phyloP scores from a whole-genome alignment of 2,797 vertebrate species.

The Xiphorhynchus erythropygius region DNA sequence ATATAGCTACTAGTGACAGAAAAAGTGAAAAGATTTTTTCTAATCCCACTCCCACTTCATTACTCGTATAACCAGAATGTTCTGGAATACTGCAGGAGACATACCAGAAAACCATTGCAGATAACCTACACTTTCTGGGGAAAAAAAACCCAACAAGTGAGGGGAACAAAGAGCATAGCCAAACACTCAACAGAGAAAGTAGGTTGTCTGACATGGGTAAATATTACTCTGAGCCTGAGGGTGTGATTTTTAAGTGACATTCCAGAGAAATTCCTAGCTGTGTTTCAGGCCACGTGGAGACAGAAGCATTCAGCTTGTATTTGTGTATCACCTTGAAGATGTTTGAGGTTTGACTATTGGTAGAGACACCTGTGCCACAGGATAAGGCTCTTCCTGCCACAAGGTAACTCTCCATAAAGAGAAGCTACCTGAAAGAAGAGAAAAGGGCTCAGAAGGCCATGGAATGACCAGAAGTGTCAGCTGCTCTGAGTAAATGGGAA shows the following conservation, averaged over 20 bases:
- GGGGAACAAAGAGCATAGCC: not conserved
- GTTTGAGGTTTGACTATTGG: not conserved
- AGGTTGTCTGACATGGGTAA: not conserved
- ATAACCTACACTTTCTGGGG: not conserved
- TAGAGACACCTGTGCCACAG: not conserved
- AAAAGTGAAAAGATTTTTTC: not conserved
- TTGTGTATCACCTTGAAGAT: not conserved
- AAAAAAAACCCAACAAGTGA: not conserved
- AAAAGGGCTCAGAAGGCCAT: not conserved
- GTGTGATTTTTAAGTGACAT: not conserved
- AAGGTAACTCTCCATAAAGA: not conserved
- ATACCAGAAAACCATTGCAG: not conserved
- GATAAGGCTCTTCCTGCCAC: not conserved
- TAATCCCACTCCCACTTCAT: not conserved
- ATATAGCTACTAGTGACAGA: not conserved
- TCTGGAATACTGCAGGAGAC: not conserved
- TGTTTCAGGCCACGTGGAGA: not conserved
- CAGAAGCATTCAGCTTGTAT: not conserved
- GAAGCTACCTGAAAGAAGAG: not conserved
- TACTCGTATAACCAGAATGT: not conserved
- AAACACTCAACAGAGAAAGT: not conserved
- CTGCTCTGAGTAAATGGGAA: not conserved
- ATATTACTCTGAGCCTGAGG: not conserved
- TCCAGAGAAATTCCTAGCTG: not conserved
- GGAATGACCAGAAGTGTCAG: not conserved